phyloP scores from a whole-genome alignment of 2,888 invertebrate genomes.

The Rhingia campestris region DNA sequence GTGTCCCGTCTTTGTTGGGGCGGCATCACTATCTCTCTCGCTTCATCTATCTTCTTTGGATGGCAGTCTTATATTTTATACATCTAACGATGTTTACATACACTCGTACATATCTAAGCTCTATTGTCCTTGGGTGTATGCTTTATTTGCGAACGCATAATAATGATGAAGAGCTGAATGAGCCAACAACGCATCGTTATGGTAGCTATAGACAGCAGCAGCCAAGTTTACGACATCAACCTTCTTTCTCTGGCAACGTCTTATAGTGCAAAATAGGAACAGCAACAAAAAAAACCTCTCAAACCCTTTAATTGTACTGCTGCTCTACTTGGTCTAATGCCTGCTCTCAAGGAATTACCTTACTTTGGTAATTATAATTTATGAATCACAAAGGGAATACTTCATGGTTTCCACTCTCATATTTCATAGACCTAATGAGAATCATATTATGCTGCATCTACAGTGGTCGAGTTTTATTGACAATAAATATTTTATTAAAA shows the following conservation, averaged over 20 bases:
- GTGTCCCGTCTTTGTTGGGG: not conserved
- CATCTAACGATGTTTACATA: conserved; percentile 69
- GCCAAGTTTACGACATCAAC: conserved; percentile 26
- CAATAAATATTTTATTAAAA: too few species aligned
- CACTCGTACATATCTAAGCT: not conserved
- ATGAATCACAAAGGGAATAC: conserved; percentile 66
- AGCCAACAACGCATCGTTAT: conserved; percentile 50
- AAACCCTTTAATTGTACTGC: conserved; percentile 9
- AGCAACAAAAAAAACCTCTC: not conserved
- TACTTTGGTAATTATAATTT: conserved; percentile 72
- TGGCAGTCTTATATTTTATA: conserved; percentile 65
- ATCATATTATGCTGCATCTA: too few species aligned
- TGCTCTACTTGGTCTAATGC: conserved; percentile 55
- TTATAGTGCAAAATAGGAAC: conserved; percentile 38
- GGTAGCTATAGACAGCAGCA: conserved; percentile 9
- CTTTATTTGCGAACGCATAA: conserved; percentile 64
- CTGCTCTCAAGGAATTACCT: conserved; percentile 70
- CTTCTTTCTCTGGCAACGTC: conserved; percentile 1
- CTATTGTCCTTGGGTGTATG: conserved; percentile 36
- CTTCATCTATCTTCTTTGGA: conserved; percentile 5
- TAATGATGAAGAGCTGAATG: conserved; percentile 30
- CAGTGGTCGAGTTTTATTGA: too few species aligned
- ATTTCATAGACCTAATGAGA: not conserved
- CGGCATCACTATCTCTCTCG: not conserved
- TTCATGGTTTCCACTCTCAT: conserved; percentile 29